A percentile compares a stretch with the other conserved stretches of the same genome.
These are phyloP conservation scores for Balanococcus diminutus DNA, from an alignment of 2,888 invertebrate genomes.

Conservation along the genomic window DNA sequence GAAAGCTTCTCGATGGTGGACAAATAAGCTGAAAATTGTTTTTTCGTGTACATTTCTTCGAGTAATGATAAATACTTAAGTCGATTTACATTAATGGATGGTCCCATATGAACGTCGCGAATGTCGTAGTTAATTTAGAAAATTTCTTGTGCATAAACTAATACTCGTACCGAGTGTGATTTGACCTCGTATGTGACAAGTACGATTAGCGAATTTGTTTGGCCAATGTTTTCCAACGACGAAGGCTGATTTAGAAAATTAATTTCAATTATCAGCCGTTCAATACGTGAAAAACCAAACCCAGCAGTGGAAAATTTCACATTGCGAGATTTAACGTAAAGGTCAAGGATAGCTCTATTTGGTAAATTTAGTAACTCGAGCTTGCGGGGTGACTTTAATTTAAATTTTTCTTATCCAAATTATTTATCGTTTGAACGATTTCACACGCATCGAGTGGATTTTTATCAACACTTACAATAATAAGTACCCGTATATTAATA, in stretches of 20 bases:
- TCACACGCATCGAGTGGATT: slow-evolving; percentile 20
- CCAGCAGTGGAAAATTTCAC: not conserved
- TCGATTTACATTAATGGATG: not conserved
- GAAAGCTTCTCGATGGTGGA: not conserved
- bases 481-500: not conserved
- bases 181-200: not conserved
- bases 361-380: not conserved
- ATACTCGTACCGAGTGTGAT: not conserved
- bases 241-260: not conserved
- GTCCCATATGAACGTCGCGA: not conserved
- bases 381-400: not conserved
- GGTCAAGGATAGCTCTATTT: slow-evolving; percentile 1
- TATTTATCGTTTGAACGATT: slow-evolving; percentile 16
- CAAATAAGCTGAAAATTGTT: not conserved
- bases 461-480: slow-evolving; percentile 20
- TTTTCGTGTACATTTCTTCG: not conserved
- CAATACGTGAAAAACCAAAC: not conserved
- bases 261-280: slow-evolving; percentile 6
- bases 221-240: not conserved
- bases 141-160: not conserved
- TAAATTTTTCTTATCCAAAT: not conserved
- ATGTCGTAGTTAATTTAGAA: not conserved
- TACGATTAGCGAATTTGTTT: not conserved
- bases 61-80: not conserved
- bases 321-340: not conserved